Evolutionary conservation across 2,888 invertebrate species (phyloP).

Genomic region (Microctonus aethiopoides): DNA sequence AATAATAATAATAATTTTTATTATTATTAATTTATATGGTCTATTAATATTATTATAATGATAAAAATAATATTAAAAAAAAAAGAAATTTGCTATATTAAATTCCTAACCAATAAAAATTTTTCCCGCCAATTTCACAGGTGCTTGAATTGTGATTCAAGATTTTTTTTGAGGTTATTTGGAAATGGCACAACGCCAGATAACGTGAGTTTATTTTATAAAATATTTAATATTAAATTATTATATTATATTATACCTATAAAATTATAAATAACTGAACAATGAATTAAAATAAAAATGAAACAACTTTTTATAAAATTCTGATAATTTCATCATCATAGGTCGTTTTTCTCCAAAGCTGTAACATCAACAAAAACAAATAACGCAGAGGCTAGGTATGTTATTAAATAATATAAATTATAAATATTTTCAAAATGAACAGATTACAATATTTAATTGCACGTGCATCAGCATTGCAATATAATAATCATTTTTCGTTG

Average conservation of each 20-base stretch:
- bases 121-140: slow-evolving; percentile 19
- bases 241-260: too few relatives aligned
- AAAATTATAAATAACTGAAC: background rate
- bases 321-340: slow-evolving; percentile 44
- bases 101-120: background rate
- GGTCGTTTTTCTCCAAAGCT: slow-evolving; percentile 66
- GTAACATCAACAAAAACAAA: slow-evolving; percentile 46
- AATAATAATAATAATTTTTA: too few relatives aligned
- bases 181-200: slow-evolving; percentile 57
- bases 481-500: background rate
- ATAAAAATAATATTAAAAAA: background rate
- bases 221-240: slow-evolving; percentile 13
- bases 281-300: background rate
- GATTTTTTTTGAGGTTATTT: slow-evolving; percentile 34
- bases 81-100: background rate
- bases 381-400: slow-evolving; percentile 50
- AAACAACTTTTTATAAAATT: background rate
- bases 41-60: too few relatives aligned
- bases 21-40: too few relatives aligned
- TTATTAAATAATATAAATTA: slow-evolving; percentile 36
- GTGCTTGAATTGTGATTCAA: background rate
- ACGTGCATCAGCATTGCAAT: background rate
- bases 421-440: slow-evolving; percentile 21
- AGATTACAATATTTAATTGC: background rate
- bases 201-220: slow-evolving; percentile 52